Conservation (phyloP, 2,888 invertebrate species). For the Hydrotaea cyrtoneurina region DNA sequence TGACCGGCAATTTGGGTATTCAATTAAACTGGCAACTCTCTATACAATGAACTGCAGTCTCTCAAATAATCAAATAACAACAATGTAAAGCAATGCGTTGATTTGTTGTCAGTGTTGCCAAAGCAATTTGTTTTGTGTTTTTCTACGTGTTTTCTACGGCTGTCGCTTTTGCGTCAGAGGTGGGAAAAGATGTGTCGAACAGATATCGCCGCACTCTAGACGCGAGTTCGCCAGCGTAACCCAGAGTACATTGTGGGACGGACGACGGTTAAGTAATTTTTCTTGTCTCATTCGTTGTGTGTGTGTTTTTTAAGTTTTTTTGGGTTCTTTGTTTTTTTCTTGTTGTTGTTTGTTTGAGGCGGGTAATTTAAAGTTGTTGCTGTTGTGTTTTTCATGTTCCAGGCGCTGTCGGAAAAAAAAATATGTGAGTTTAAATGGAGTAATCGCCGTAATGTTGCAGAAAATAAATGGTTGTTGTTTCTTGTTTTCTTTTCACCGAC, state of each 20-base stretch:
- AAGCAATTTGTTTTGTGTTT: background rate
- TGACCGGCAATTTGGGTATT: background rate
- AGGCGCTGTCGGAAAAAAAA: background rate
- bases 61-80: background rate
- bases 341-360: too few species aligned
- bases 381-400: background rate
- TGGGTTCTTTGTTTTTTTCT: too few species aligned
- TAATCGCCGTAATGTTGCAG: constrained; percentile 20
- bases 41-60: constrained; percentile 10
- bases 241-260: background rate
- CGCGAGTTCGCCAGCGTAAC: background rate
- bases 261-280: constrained; percentile 17
- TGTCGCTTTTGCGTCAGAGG: background rate
- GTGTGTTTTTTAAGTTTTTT: too few species aligned
- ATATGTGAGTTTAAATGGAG: constrained; percentile 19
- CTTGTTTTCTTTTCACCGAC: background rate
- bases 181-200: constrained; percentile 22
- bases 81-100: background rate
- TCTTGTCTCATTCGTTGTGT: background rate
- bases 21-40: constrained; percentile 4
- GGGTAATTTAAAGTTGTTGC: too few species aligned
- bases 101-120: background rate
- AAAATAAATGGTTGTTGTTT: constrained; percentile 15
- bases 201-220: background rate
- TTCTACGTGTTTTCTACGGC: background rate